Percentiles rank a stretch among this genome's conserved stretches.
These are phyloP conservation scores for Chiridota heheva DNA, from an alignment of 35 echinoderm and acorn worm genomes.

Conservation along the genomic window DNA sequence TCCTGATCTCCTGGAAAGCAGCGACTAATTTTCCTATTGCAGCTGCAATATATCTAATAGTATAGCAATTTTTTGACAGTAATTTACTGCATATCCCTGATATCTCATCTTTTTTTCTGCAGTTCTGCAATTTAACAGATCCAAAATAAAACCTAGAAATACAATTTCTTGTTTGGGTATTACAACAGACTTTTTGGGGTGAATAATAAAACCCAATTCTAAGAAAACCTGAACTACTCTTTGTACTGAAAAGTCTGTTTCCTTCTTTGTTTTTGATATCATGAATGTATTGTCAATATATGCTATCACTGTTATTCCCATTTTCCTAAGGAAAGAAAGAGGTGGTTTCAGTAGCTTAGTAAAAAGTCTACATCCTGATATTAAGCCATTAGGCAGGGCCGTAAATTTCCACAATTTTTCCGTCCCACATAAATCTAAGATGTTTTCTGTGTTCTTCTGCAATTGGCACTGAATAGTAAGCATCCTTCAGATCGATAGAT, in stretches of 20 bases:
- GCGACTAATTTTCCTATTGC: neutral
- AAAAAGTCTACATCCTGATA: neutral
- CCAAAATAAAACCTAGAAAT: neutral
- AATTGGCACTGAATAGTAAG: constrained; percentile 36
- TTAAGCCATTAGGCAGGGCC: constrained; percentile 14
- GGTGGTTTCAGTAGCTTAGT: neutral
- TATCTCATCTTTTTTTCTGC: neutral
- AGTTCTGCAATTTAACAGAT: neutral
- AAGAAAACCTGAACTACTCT: neutral
- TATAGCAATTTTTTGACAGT: neutral
- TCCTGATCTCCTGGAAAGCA: constrained; percentile 19
- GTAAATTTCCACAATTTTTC: neutral
- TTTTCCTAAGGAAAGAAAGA: constrained; percentile 6
- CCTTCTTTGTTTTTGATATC: neutral
- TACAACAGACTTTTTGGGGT: constrained; percentile 43
- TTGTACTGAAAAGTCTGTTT: neutral
- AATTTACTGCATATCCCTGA: neutral
- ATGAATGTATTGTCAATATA: constrained; percentile 42
- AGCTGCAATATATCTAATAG: neutral
- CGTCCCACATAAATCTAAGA: neutral
- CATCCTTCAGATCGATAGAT: constrained; percentile 44
- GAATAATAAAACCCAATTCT: constrained; percentile 17
- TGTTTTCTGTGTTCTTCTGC: neutral
- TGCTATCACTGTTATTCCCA: neutral
- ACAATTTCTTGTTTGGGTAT: neutral